Evolutionary conservation across 2,797 vertebrate species (phyloP), one percentile per base, ranked within the genome.

Genomic region (Valencia hispanica): DNA sequence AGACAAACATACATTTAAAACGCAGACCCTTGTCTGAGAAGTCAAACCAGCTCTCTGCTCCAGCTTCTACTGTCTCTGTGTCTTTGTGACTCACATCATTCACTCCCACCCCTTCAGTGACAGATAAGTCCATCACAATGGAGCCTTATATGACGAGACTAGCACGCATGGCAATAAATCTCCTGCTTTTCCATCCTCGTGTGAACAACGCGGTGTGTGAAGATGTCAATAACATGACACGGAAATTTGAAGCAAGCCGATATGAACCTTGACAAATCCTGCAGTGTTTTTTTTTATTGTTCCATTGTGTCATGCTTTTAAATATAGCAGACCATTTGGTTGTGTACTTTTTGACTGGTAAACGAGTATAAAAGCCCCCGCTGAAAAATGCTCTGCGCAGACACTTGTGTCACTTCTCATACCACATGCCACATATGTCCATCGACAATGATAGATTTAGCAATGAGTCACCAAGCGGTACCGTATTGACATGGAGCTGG

Each of bases 291-390:
- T 79, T 88, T 74, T 55, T 77, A 87, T 77, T 74, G 84, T 85
- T 83, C 78, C 79, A 79, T 84, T 75, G 74, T 82, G 82, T 84
- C 88, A 88, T 84, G 85, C 85, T 79, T 50, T 41, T 87, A 89
- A 88, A 91, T 90, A 83, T 92, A 93, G 84, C 85, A 66, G 63
- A 80, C 70, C 41, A 73, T 85, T 83, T 70, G 73, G n/a, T 66
- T 45, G 57, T 73, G 80, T 71, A 43, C 66, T 57, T 69, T 84
- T 10, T 74, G 75, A 86, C 78, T 79, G 79, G 72, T 70, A 86
- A 87, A 86, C 63, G n/a, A 81, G 48, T 53, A 80, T 74, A 85
- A 70, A 70, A 68, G 39, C 36, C 81, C 82, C 25, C 47, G 71
- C 36, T 86, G 74, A 87, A 43, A 65, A 86, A 55, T 51, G 63